phyloP scores from a whole-genome alignment of 2,888 invertebrate genomes.

The Bombylius major region DNA sequence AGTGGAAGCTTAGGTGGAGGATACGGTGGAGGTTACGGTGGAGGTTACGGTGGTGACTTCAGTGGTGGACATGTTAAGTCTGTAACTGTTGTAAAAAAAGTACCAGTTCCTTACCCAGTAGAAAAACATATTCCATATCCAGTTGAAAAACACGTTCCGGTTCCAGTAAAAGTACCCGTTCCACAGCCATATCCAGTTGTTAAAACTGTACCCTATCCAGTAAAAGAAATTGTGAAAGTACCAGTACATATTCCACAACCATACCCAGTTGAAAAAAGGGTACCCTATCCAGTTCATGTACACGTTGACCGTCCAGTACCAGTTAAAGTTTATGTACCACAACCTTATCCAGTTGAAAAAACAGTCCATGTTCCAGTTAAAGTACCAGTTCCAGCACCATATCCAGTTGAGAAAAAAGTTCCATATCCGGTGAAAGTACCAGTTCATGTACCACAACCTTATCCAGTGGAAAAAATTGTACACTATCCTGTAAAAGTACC shows the following conservation, averaged over 20 bases:
- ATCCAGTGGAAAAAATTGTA: constrained; percentile 56
- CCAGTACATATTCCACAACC: constrained; percentile 58
- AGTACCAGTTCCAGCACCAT: constrained; percentile 58
- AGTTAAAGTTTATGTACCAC: constrained; percentile 56
- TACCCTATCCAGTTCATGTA: constrained; percentile 48
- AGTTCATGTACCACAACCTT: constrained; percentile 55
- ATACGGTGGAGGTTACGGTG: constrained; percentile 21
- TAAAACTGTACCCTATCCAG: constrained; percentile 53
- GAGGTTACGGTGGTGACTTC: constrained; percentile 21
- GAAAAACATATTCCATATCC: constrained; percentile 58
- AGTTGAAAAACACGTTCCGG: constrained; percentile 44
- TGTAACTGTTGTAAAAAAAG: constrained; percentile 56
- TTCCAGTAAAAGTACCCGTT: constrained; percentile 49
- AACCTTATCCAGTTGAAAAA: constrained; percentile 70
- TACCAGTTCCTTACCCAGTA: constrained; percentile 59
- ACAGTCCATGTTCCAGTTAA: constrained; percentile 56
- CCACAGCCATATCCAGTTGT: constrained; percentile 61
- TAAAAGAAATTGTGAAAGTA: constrained; percentile 60
- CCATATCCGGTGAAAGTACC: constrained; percentile 60
- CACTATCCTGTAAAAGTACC: constrained; percentile 57
- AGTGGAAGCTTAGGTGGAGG: constrained; percentile 20
- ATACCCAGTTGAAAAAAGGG: constrained; percentile 48
- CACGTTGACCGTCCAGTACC: constrained; percentile 52
- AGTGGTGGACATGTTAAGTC: constrained; percentile 46
- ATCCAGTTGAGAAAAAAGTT: constrained; percentile 45